A percentile compares a stretch with the other conserved stretches of the same genome.
These are phyloP conservation scores for Psophia crepitans DNA, from an alignment of 2,113 vertebrate species.

Conservation along the genomic window DNA sequence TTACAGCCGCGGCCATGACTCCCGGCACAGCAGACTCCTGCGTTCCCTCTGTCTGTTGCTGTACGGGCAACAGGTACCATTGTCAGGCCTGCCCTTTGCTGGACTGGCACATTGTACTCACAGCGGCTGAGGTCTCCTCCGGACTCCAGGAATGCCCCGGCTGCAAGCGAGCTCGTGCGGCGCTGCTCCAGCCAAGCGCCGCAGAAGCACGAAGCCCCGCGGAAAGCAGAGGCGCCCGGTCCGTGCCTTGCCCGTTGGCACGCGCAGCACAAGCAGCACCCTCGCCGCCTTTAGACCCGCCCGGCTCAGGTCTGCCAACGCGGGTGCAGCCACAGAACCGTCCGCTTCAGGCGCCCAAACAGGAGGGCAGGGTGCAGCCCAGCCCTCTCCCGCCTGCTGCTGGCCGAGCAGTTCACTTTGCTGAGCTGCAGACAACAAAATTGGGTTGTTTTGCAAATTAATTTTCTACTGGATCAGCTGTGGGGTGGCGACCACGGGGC, in stretches of 20 bases:
- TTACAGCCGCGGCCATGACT: too few relatives aligned
- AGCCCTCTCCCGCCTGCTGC: background rate
- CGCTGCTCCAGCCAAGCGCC: background rate
- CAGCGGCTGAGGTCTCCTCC: background rate
- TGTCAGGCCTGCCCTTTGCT: background rate
- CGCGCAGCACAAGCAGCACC: background rate
- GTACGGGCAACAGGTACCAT: background rate
- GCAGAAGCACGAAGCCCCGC: background rate
- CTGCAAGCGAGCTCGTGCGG: too few relatives aligned
- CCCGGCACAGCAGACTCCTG: background rate
- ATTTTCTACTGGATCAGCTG: background rate
- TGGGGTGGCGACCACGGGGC: background rate
- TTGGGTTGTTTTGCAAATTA: background rate
- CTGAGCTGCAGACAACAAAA: too few relatives aligned
- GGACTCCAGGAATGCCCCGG: background rate
- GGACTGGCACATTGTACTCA: background rate
- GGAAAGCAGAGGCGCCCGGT: background rate
- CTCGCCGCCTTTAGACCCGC: background rate
- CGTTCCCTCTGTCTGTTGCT: too few relatives aligned
- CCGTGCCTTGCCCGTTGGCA: too few relatives aligned
- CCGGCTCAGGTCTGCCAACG: background rate
- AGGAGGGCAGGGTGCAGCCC: background rate
- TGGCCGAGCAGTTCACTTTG: background rate
- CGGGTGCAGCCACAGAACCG: background rate
- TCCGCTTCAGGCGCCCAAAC: background rate